These are phyloP conservation scores for Chlorocebus sabaeus DNA, from an alignment of 2,113 vertebrate species.

Conservation along the genomic window DNA sequence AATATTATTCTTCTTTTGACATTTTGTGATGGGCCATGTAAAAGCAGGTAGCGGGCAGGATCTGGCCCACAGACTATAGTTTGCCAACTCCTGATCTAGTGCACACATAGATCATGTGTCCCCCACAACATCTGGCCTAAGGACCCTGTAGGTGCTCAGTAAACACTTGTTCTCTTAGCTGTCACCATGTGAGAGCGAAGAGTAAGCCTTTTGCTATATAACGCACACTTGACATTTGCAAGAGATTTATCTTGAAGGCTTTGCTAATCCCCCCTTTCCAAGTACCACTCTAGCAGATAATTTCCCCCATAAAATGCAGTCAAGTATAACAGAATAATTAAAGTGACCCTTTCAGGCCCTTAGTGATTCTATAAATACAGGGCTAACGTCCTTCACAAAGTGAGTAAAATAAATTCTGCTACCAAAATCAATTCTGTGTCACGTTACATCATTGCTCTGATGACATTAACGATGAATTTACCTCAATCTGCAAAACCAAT, in stretches of 20 bases:
- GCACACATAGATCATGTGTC: background rate
- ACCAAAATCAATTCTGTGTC: conserved; percentile 56
- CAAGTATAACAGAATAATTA: conserved; percentile 74
- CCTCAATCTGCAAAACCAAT: conserved; percentile 17
- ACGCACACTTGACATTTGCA: conserved; percentile 68
- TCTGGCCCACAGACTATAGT: background rate
- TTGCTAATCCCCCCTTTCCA: conserved; percentile 66
- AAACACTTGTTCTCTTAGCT: conserved; percentile 40
- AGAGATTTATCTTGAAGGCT: conserved; percentile 67
- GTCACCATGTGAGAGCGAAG: background rate
- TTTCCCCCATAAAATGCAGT: conserved; percentile 71
- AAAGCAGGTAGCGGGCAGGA: background rate
- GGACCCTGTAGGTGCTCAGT: background rate
- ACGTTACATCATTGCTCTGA: conserved; percentile 59
- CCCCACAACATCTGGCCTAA: background rate
- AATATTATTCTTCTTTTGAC: background rate
- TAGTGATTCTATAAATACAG: conserved; percentile 53
- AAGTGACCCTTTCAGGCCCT: conserved; percentile 70
- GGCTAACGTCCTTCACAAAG: conserved; percentile 56
- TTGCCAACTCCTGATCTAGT: background rate
- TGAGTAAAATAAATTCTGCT: conserved; percentile 73
- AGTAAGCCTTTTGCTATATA: conserved; percentile 33
- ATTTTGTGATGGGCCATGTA: background rate
- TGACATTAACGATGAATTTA: conserved; percentile 53
- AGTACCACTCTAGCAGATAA: conserved; percentile 69